Conservation (phyloP, 2,888 invertebrate genomes). For the Ceraclea dissimilis region DNA sequence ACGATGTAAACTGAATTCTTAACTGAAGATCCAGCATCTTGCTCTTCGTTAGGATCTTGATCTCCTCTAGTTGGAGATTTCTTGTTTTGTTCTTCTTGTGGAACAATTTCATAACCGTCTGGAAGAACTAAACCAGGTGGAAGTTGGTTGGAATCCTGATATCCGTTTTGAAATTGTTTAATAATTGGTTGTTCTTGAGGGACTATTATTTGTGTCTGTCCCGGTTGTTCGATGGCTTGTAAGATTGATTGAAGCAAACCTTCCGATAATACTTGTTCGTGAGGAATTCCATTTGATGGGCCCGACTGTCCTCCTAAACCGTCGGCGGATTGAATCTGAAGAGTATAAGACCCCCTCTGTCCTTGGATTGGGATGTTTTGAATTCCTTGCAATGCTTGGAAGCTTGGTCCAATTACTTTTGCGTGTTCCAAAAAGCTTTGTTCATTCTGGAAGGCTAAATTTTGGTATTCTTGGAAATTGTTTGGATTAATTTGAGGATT, state of each 20-base stretch:
- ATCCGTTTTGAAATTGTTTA: constrained; percentile 29
- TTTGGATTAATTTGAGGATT: constrained; percentile 1
- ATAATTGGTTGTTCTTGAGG: constrained; percentile 23
- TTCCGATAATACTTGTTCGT: constrained; percentile 70
- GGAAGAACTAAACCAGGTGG: constrained; percentile 36
- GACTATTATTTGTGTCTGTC: constrained; percentile 24
- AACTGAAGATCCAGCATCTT: constrained; percentile 42
- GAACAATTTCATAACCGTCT: constrained; percentile 41
- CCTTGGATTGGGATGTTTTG: constrained; percentile 47
- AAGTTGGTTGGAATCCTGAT: constrained; percentile 30
- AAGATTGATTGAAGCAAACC: constrained; percentile 73
- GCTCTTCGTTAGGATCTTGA: constrained; percentile 34
- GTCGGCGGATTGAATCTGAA: constrained; percentile 69
- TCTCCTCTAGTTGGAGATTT: constrained; percentile 31
- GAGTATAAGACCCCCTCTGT: constrained; percentile 57
- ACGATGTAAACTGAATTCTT: constrained; percentile 39
- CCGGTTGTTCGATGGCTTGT: constrained; percentile 72
- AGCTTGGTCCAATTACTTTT: constrained; percentile 26
- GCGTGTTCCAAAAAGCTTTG: constrained; percentile 32
- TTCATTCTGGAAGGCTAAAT: constrained; percentile 20
- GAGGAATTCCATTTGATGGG: constrained; percentile 49
- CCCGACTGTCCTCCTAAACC: constrained; percentile 41
- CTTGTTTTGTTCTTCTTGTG: constrained; percentile 29
- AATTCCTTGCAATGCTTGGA: constrained; percentile 10
- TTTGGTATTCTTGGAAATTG: constrained; percentile 27